phyloP scores from a whole-genome alignment of 2,113 vertebrate species.

The Gallinago undulata region DNA sequence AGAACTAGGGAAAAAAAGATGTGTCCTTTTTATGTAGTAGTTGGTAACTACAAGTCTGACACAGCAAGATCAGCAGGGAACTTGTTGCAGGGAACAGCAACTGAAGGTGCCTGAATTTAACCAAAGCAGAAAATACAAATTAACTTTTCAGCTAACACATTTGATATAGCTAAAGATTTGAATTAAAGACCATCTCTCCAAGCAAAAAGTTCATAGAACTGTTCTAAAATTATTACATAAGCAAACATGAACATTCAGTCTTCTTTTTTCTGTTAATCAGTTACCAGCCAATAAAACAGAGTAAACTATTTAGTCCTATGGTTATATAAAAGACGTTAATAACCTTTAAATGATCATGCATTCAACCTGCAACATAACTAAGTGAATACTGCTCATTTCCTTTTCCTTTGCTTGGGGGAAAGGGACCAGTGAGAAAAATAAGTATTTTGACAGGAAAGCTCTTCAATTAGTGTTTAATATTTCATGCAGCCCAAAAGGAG shows the following conservation, averaged over 20 bases:
- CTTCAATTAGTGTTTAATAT: not conserved
- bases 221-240: conserved; percentile 32
- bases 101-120: not conserved
- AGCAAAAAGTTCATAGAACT: conserved; percentile 74
- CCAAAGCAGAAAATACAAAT: not conserved
- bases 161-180: not conserved
- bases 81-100: not conserved
- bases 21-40: not conserved
- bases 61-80: not conserved
- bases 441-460: conserved; percentile 30
- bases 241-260: conserved; percentile 52
- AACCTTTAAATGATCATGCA: conserved; percentile 64
- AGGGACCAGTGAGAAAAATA: conserved; percentile 54
- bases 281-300: conserved; percentile 43
- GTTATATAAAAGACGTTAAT: not conserved
- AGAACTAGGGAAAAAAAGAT: not conserved
- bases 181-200: conserved; percentile 76
- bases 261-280: conserved; percentile 48
- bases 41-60: not conserved
- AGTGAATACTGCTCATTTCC: conserved; percentile 12
- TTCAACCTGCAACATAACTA: not conserved
- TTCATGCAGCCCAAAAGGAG: conserved; percentile 52
- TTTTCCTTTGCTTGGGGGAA: conserved; percentile 50
- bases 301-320: not conserved
- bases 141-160: not conserved